Evolutionary conservation across 2,888 invertebrate species (phyloP), one percentile per base, ranked within the genome.

Genomic region (Ectemnius continuus): DNA sequence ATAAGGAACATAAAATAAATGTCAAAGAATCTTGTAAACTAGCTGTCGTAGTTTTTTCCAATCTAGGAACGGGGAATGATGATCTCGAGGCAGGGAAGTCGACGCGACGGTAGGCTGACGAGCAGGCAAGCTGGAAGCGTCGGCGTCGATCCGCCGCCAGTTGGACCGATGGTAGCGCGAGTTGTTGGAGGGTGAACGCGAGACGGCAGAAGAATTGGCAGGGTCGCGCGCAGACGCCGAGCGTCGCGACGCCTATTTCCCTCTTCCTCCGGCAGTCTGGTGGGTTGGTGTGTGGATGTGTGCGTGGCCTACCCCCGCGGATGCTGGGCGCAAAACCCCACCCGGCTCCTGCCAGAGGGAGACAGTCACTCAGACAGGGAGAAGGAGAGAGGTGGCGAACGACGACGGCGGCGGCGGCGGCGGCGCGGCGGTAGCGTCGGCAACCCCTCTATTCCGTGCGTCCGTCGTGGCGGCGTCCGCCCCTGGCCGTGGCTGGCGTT

Each of bases 211-310:
- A 18, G 36, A 36, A 36, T 36, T 36, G 36, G 36, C 36, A 36
- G 36, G 36, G 36, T 36, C 8, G 36, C 52, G 87, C 88, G 88
- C 88, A 84, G 79, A 85, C 86, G 86, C 84, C 78, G 65, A 78
- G 83, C 87, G 86, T 81, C 83, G 84, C 77, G 82, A 78, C 83
- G 84, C 69, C 80, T 73, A 80, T 78, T 62, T 74, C 75, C 80
- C 77, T 74, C 76, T 70, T 61, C 61, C 13, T 46, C 52, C 20
- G 14, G 18, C 69, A 69, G 61, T 61, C 72, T 14, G n/a, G 16
- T 11, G 36, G 11, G 36, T 8, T n/a, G n/a, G n/a, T 11, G 36
- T 11, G 4, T 36, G 36, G 1, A 11, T 36, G 36, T 36, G 52
- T 16, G 16, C 4, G 52, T 0, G 1, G 52, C 52, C n/a, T 52